Evolutionary conservation across 2,888 invertebrate species (phyloP).

Genomic region (Tiliacea citrago): DNA sequence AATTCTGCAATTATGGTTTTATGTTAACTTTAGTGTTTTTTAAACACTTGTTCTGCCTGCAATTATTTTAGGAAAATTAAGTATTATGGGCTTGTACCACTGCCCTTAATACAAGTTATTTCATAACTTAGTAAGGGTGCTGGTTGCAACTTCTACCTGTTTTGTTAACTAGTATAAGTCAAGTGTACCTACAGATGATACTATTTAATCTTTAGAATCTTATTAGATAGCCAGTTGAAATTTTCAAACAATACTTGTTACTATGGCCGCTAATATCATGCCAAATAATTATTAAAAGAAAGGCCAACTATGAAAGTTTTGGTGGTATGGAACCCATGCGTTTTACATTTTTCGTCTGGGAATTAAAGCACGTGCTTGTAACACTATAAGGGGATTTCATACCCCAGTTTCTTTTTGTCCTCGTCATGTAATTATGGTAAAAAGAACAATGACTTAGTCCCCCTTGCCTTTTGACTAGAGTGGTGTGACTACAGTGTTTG

Average conservation of each 20-base stretch:
- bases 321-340: not conserved
- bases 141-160: no score
- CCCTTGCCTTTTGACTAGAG: not conserved
- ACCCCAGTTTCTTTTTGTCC: slow-evolving; percentile 32
- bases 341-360: slow-evolving; percentile 27
- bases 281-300: not conserved
- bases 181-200: no score
- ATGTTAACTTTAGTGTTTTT: no score
- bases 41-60: no score
- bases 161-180: no score
- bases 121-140: no score
- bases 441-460: slow-evolving; percentile 35
- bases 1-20: no score
- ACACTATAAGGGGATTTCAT: slow-evolving; percentile 16
- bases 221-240: not conserved
- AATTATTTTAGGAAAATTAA: no score
- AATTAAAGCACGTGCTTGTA: slow-evolving; percentile 34
- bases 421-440: slow-evolving; percentile 37
- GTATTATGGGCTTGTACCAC: no score
- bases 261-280: no score
- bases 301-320: not conserved
- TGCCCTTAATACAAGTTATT: no score
- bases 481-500: not conserved
- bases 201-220: not conserved
- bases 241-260: not conserved